Evolutionary conservation across 2,888 invertebrate species (phyloP).

Genomic region (Antheraea yamamai): DNA sequence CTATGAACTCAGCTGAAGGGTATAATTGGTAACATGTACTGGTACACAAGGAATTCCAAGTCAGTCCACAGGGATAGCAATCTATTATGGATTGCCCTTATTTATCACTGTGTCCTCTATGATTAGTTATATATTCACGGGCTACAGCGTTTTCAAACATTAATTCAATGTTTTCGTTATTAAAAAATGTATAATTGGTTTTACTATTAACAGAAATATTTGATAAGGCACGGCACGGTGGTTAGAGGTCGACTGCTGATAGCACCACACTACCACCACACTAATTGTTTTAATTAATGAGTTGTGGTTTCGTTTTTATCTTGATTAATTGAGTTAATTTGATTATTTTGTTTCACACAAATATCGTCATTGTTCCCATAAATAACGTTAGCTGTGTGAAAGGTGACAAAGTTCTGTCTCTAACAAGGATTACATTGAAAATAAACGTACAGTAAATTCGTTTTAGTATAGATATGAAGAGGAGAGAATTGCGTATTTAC

Average conservation of each 20-base stretch:
- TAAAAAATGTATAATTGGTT: not conserved
- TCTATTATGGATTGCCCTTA: not conserved
- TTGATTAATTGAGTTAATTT: conserved; percentile 2
- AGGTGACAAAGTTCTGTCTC: too few relatives aligned
- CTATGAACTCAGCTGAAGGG: not conserved
- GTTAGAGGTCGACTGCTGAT: not conserved
- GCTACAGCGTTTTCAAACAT: not conserved
- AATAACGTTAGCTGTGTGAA: not conserved
- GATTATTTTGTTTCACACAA: not conserved
- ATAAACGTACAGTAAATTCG: too few relatives aligned
- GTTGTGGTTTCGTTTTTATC: not conserved
- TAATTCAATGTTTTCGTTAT: not conserved
- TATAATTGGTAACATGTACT: not conserved
- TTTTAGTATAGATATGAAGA: too few relatives aligned
- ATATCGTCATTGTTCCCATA: too few relatives aligned
- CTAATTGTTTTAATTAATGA: conserved; percentile 17
- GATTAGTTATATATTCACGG: not conserved
- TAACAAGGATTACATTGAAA: too few relatives aligned
- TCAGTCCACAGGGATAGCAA: not conserved
- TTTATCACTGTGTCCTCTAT: not conserved
- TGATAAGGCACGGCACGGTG: conserved; percentile 9
- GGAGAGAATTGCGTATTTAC: too few relatives aligned
- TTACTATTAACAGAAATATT: not conserved
- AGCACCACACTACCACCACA: not conserved
- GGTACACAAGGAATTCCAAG: not conserved